A percentile compares a stretch with the other conserved stretches of the same genome.
These are phyloP conservation scores for Pomatorhinus ruficollis DNA, from an alignment of 2,113 vertebrate species.

Conservation along the genomic window DNA sequence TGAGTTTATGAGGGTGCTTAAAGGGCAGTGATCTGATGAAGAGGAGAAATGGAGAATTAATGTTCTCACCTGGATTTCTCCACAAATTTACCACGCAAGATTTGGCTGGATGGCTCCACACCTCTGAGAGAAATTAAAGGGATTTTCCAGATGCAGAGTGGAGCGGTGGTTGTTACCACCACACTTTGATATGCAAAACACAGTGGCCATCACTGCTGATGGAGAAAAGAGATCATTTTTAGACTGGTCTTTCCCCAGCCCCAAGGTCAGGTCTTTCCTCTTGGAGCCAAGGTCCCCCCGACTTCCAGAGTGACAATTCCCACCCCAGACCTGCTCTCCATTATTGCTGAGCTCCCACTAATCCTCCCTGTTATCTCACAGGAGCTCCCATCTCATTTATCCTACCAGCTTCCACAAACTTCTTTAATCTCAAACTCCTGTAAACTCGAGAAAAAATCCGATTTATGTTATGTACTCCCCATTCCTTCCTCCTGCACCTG, in stretches of 20 bases:
- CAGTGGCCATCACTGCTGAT: neutral
- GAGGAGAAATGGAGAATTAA: constrained; percentile 2
- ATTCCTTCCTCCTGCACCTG: neutral
- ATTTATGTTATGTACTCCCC: neutral
- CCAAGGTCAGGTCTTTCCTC: neutral
- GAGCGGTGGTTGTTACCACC: neutral
- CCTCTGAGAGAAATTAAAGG: neutral
- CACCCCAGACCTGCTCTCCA: neutral
- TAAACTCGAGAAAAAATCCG: neutral
- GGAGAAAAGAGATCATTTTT: neutral
- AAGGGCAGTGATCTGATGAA: constrained; percentile 21
- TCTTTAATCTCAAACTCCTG: constrained; percentile 16
- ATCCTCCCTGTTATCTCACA: neutral
- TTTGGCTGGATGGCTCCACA: neutral
- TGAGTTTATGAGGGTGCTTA: constrained; percentile 1
- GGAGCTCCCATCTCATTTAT: neutral
- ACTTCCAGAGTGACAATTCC: neutral
- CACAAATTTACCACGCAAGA: neutral
- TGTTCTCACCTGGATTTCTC: neutral
- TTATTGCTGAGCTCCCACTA: neutral
- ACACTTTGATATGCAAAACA: neutral
- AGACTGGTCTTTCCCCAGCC: neutral
- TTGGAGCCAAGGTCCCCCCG: neutral
- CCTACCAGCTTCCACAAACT: neutral
- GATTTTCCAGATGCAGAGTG: neutral